These are phyloP conservation scores for Neelides sp. DNA, from an alignment of 1,140 invertebrate species.

Conservation along the genomic window DNA sequence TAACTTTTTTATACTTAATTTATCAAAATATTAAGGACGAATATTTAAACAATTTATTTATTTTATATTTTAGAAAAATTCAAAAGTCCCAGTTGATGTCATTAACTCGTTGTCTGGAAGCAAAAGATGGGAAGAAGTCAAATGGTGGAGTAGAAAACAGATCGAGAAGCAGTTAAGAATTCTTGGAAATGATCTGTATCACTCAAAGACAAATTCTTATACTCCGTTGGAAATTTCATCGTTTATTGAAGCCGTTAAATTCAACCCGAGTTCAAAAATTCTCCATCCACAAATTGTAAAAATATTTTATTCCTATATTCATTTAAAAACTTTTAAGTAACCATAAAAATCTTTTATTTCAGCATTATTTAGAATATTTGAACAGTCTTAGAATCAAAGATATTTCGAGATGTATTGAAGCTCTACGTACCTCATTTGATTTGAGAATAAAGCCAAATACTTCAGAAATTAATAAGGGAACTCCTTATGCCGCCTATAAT, in stretches of 20 bases:
- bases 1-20: too few species aligned
- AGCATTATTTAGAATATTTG: constrained; percentile 82
- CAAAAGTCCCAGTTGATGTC: too few species aligned
- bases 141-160: constrained; percentile 26
- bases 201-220: constrained; percentile 1
- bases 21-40: too few species aligned
- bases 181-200: constrained; percentile 14
- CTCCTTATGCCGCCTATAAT: constrained; percentile 78
- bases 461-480: constrained; percentile 55
- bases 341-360: constrained; percentile 33
- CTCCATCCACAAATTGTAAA: constrained; percentile 24
- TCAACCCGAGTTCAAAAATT: constrained; percentile 23
- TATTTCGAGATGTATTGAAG: constrained; percentile 72
- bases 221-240: constrained; percentile 17
- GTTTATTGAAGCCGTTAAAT: constrained; percentile 20
- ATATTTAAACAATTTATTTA: too few species aligned
- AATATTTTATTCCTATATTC: background rate
- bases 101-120: constrained; percentile 20
- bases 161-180: constrained; percentile 21
- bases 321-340: background rate
- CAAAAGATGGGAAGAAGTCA: constrained; percentile 20
- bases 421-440: constrained; percentile 52
- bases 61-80: too few species aligned
- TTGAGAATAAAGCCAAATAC: constrained; percentile 36
- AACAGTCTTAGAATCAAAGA: constrained; percentile 77